A percentile compares a stretch with the other conserved stretches of the same genome.
These are phyloP conservation scores for Smutsia temminckii DNA, from an alignment of 2,797 vertebrate genomes.

Conservation along the genomic window DNA sequence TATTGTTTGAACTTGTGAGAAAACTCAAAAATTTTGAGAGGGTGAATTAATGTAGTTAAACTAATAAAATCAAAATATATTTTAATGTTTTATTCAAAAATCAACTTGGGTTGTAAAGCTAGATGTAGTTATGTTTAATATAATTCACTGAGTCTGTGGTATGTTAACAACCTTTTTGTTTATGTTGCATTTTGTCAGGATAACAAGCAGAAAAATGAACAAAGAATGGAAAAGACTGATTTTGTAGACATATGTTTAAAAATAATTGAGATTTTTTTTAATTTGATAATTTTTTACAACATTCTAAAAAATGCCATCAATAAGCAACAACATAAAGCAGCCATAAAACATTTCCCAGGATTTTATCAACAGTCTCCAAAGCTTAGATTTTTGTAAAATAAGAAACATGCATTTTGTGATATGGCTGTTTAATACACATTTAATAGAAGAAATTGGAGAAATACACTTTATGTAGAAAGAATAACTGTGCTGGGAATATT, in stretches of 20 bases:
- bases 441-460: not conserved
- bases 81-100: not conserved
- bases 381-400: not conserved
- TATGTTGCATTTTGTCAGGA: not conserved
- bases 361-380: not conserved
- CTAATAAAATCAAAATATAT: slow-evolving; percentile 33
- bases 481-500: not conserved
- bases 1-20: not conserved
- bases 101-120: not conserved
- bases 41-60: not conserved
- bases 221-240: not conserved
- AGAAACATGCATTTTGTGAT: not conserved
- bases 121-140: not conserved
- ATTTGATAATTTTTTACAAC: not conserved
- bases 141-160: not conserved
- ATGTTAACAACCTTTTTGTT: not conserved
- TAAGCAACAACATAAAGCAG: not conserved
- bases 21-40: not conserved
- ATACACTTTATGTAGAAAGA: not conserved
- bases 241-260: not conserved
- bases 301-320: not conserved
- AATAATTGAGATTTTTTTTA: not conserved
- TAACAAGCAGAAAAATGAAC: not conserved
- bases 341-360: not conserved
- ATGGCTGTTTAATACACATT: not conserved